These are phyloP conservation scores for Ophioninae sp. DNA, from an alignment of 2,888 invertebrate genomes.

Conservation along the genomic window DNA sequence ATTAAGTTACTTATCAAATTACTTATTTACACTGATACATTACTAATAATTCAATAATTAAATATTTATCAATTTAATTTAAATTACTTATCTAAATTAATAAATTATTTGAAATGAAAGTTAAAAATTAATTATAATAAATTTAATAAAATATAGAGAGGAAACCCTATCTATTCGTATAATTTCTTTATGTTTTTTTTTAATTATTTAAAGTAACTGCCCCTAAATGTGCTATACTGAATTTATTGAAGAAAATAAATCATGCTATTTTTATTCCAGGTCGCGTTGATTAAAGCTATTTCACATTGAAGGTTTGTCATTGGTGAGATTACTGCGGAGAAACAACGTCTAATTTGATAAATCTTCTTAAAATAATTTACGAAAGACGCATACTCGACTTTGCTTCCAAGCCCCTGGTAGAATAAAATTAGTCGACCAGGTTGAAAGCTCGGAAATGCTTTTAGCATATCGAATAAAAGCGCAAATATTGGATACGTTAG, in stretches of 20 bases:
- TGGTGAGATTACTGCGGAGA: not conserved
- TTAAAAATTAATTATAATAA: too few species aligned
- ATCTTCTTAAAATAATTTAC: not conserved
- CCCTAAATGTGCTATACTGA: not conserved
- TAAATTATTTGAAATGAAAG: too few species aligned
- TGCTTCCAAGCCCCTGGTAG: not conserved
- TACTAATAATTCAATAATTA: too few species aligned
- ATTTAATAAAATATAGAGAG: too few species aligned
- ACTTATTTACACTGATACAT: too few species aligned
- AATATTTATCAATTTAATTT: too few species aligned
- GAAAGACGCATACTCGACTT: not conserved
- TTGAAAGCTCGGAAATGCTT: not conserved
- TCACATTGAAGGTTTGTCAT: not conserved
- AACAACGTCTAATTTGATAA: constrained; percentile 2
- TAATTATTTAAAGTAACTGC: not conserved
- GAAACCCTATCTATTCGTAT: too few species aligned
- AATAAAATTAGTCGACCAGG: not conserved
- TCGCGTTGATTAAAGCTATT: not conserved
- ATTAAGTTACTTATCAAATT: too few species aligned
- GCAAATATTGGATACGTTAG: not conserved
- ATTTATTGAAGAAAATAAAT: not conserved
- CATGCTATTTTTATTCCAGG: not conserved
- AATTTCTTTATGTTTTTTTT: too few species aligned
- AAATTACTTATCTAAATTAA: too few species aligned
- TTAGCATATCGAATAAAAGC: not conserved